Evolutionary conservation across 2,113 vertebrate genomes (phyloP).

Genomic region (Pteropus alecto): DNA sequence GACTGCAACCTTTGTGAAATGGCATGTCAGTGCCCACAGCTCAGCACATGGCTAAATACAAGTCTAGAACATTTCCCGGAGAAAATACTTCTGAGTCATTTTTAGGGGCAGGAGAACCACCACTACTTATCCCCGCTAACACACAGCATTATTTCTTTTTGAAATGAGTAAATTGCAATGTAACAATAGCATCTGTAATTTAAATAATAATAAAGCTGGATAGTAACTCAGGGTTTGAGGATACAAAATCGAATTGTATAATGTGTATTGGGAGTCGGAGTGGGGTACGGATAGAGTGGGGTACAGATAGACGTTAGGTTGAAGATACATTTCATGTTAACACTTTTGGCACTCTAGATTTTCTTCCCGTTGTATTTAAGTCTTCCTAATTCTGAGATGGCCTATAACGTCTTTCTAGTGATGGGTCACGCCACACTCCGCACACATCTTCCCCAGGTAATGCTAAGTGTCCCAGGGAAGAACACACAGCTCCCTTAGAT

Average conservation of each 20-base stretch:
- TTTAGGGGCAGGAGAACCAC: not conserved
- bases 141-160: not conserved
- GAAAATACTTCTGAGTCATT: not conserved
- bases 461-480: not conserved
- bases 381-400: not conserved
- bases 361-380: not conserved
- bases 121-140: not conserved
- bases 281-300: too few relatives aligned
- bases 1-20: not conserved
- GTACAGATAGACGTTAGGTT: not conserved
- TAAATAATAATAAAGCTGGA: not conserved
- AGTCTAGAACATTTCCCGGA: not conserved
- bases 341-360: not conserved
- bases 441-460: not conserved
- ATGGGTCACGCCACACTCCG: not conserved
- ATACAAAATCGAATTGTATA: constrained; percentile 1
- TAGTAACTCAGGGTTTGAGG: not conserved
- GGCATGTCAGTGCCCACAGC: not conserved
- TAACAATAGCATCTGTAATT: not conserved
- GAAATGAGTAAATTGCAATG: not conserved
- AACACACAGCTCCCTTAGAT: not conserved
- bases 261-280: not conserved
- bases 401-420: not conserved
- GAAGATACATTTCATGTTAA: not conserved
- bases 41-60: not conserved